A percentile compares a stretch with the other conserved stretches of the same genome.
These are phyloP conservation scores for Chironomus riparius DNA, from an alignment of 2,888 invertebrate species.

Conservation along the genomic window DNA sequence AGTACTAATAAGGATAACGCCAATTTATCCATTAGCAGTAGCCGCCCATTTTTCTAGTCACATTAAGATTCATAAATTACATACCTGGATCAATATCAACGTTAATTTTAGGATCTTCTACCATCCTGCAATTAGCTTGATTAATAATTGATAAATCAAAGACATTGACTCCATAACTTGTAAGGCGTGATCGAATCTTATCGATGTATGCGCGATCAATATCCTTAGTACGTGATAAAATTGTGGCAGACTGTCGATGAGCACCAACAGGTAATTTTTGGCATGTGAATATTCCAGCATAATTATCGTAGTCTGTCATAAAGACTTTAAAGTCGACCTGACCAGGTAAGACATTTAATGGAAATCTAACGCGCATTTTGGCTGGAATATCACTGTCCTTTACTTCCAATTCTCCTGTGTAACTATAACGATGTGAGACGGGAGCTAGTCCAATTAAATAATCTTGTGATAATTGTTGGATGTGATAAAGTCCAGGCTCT, in stretches of 20 bases:
- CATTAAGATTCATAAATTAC: no score
- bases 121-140: slow-evolving; percentile 58
- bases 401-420: slow-evolving; percentile 59
- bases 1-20: no score
- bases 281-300: slow-evolving; percentile 70
- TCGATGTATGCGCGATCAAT: slow-evolving; percentile 62
- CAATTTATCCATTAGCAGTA: no score
- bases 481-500: slow-evolving; percentile 57
- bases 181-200: slow-evolving; percentile 56
- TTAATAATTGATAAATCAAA: slow-evolving; percentile 65
- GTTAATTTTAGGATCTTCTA: slow-evolving; percentile 45
- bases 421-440: slow-evolving; percentile 69
- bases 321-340: slow-evolving; percentile 65
- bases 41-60: no score
- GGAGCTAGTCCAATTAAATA: slow-evolving; percentile 59
- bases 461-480: slow-evolving; percentile 67
- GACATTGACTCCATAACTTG: slow-evolving; percentile 61
- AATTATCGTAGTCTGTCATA: slow-evolving; percentile 63
- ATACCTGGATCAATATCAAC: slow-evolving; percentile 57
- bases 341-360: slow-evolving; percentile 71
- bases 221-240: slow-evolving; percentile 64
- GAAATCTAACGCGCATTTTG: slow-evolving; percentile 67
- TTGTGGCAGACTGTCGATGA: slow-evolving; percentile 68
- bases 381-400: slow-evolving; percentile 57
- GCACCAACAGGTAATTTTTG: slow-evolving; percentile 55